phyloP scores from a whole-genome alignment of 2,113 vertebrate genomes.

The Meriones unguiculatus region DNA sequence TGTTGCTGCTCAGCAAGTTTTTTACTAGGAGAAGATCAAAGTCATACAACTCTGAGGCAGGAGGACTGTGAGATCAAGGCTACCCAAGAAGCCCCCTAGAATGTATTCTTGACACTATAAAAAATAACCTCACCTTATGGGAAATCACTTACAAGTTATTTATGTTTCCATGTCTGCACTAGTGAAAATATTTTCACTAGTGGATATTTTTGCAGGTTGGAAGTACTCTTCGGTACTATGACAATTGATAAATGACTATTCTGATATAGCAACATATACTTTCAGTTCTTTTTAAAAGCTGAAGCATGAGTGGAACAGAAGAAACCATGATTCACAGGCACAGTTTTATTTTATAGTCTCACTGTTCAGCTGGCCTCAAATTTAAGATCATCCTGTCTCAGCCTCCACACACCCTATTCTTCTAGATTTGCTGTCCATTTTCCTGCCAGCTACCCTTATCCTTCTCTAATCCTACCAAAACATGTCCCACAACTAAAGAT shows the following conservation, averaged over 20 bases:
- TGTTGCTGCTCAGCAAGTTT: background rate
- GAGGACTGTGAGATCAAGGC: background rate
- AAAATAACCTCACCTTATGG: background rate
- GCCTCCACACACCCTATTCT: background rate
- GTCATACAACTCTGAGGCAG: background rate
- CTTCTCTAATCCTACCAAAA: background rate
- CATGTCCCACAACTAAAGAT: background rate
- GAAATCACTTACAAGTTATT: background rate
- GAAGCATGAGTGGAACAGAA: background rate
- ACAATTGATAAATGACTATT: slow-evolving; percentile 16
- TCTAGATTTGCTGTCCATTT: background rate
- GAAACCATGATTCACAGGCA: background rate
- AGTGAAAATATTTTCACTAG: background rate
- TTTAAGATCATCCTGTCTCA: background rate
- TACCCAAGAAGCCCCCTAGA: background rate
- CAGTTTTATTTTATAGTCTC: background rate
- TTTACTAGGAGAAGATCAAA: slow-evolving; percentile 29
- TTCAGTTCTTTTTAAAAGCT: slow-evolving; percentile 13
- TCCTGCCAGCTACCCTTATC: background rate
- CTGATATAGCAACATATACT: background rate
- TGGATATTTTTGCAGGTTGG: background rate
- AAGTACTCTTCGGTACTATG: background rate
- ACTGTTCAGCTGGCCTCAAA: background rate
- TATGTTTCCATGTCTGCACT: background rate
- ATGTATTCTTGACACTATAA: slow-evolving; percentile 33